A percentile compares a stretch with the other conserved stretches of the same genome.
Conservation (phyloP, 2,888 invertebrate species). For the Ceriagrion tenellum region DNA sequence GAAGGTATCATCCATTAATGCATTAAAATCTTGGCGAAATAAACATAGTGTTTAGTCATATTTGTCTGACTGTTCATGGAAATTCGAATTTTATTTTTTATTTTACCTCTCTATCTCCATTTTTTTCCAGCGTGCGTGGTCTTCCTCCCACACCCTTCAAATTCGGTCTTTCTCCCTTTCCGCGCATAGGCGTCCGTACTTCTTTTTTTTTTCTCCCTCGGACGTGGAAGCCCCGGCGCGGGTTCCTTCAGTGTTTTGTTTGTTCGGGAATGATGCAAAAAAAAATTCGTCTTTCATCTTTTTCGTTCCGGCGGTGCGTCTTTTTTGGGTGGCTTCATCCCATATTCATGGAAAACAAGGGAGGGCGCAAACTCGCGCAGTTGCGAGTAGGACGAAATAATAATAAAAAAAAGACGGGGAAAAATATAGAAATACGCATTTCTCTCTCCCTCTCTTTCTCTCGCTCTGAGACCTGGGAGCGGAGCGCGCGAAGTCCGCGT, state of each 20-base stretch:
- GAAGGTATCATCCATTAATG: no score
- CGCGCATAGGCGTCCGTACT: background rate
- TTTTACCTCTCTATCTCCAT: no score
- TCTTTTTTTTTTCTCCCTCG: background rate
- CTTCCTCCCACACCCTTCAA: no score
- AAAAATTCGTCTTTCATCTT: background rate
- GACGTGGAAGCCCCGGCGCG: background rate
- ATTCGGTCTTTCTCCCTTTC: background rate
- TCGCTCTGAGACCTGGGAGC: background rate
- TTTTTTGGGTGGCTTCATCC: slow-evolving; percentile 18
- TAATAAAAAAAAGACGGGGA: background rate
- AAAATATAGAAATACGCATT: no score
- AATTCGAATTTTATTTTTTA: no score
- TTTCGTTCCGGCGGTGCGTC: background rate
- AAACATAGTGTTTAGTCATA: no score
- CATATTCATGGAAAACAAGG: slow-evolving; percentile 10
- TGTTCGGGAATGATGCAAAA: no score
- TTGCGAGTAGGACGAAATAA: background rate
- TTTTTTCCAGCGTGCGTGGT: background rate
- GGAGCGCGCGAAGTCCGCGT: background rate
- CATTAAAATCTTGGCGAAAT: no score
- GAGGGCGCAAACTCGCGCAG: background rate
- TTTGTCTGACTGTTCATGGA: no score
- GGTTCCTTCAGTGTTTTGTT: background rate
- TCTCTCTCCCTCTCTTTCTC: background rate